These are phyloP conservation scores for Galeruca laticollis DNA, from an alignment of 2,888 invertebrate genomes.

Conservation along the genomic window DNA sequence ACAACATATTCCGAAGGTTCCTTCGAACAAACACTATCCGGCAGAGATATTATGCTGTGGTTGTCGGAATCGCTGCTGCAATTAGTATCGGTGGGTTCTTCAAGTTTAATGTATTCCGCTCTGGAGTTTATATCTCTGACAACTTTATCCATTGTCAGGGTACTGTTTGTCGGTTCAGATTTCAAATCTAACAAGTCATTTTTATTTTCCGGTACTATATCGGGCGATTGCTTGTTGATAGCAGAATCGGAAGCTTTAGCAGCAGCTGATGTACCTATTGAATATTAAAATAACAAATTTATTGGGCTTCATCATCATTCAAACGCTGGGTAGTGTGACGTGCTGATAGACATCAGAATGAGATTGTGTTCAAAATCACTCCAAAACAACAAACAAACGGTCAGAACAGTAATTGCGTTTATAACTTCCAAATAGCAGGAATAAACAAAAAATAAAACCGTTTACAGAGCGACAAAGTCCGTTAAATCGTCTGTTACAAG, in stretches of 20 bases:
- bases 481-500: too few relatives aligned
- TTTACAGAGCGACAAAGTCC: too few relatives aligned
- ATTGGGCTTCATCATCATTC: too few relatives aligned
- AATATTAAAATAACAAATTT: neutral
- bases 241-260: slow-evolving; percentile 3
- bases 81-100: slow-evolving; percentile 47
- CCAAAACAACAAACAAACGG: too few relatives aligned
- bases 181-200: slow-evolving; percentile 19
- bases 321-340: too few relatives aligned
- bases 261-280: slow-evolving; percentile 3
- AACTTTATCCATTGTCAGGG: slow-evolving; percentile 25
- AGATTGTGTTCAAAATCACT: too few relatives aligned
- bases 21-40: slow-evolving; percentile 53
- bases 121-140: slow-evolving; percentile 37
- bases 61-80: slow-evolving; percentile 61
- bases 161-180: neutral
- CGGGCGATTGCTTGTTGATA: slow-evolving; percentile 22
- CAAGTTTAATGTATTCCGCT: slow-evolving; percentile 42
- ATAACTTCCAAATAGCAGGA: too few relatives aligned
- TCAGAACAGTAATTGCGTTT: too few relatives aligned
- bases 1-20: slow-evolving; percentile 59
- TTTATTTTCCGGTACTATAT: slow-evolving; percentile 12
- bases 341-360: too few relatives aligned
- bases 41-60: slow-evolving; percentile 58
- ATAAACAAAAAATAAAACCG: too few relatives aligned